Evolutionary conservation across 1,140 invertebrate genomes (phyloP), one percentile per base, ranked within the genome.

Genomic region (Euwallacea fornicatus): DNA sequence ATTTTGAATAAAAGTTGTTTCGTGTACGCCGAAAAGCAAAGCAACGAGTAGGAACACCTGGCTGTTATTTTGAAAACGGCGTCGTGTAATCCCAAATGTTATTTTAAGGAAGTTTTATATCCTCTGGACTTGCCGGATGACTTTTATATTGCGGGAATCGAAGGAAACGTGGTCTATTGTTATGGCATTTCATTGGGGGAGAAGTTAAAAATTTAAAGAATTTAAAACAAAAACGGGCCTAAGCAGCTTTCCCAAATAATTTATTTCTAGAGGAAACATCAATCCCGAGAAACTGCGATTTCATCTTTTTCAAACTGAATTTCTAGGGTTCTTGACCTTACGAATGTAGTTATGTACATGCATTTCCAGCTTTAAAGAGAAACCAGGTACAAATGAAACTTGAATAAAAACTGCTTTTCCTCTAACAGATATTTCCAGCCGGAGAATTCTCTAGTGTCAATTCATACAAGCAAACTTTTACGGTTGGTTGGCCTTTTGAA

Each of bases 71-170:
- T 53, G 68, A 71, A 56, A 65, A 54, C 67, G 46, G 61, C 69
- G 65, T 71, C 69, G 44, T 70, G 68, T 70, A 69, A 69, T 69
- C 66, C 66, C 66, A 42, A 63, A 63, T 70, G 68, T 70, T 70
- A 70, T 70, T 70, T 70, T 70, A 70, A 70, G 66, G n/a, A 50
- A 54, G 50, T 55, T 62, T 70, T 70, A 70, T 70, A 63, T 63
- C 33, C 50, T 42, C 54, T 47, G 66, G 47, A 53, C 43, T 61
- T 61, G 59, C 61, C 59, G 66, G 44, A 7, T 33, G 42, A 61
- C 43, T 69, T 50, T 60, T 62, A 47, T 69, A 42, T n/a, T 58
- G 58, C 43, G 21, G 4, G 1, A 33, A 33, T 33, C 21, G 21
- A 33, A 33, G 21, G 4, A 33, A 33, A 33, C 4, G 21, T 33